Evolutionary conservation across 2,888 invertebrate species (phyloP).

Genomic region (Standfussiana lucernea): DNA sequence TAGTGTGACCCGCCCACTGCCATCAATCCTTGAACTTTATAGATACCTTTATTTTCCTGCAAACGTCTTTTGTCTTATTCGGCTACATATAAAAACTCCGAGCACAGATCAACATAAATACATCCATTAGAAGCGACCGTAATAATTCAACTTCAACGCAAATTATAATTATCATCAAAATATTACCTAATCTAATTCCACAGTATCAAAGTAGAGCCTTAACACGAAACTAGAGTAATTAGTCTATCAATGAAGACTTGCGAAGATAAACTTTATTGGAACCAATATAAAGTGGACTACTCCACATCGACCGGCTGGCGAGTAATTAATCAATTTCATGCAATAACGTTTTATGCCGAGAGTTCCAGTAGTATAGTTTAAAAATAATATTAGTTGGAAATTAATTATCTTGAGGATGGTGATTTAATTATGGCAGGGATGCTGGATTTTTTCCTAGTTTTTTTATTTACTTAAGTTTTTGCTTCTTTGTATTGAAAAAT

Average conservation of each 20-base stretch:
- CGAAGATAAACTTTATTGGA: slow-evolving; percentile 44
- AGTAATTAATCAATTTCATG: slow-evolving; percentile 64
- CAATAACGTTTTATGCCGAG: slow-evolving; percentile 22
- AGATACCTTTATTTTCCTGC: not conserved
- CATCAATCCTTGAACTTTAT: not conserved
- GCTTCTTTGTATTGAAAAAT: not conserved
- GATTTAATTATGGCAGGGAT: slow-evolving; percentile 7
- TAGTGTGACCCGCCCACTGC: not conserved
- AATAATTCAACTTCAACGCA: not conserved
- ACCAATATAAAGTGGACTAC: slow-evolving; percentile 40
- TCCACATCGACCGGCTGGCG: slow-evolving; percentile 1
- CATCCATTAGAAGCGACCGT: not conserved
- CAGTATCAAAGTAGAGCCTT: slow-evolving; percentile 12
- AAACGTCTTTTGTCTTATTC: not conserved
- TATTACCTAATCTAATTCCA: not conserved
- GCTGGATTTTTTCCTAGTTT: not conserved
- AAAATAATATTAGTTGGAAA: slow-evolving; percentile 30
- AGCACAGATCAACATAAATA: not conserved
- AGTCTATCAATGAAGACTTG: slow-evolving; percentile 33
- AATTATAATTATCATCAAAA: slow-evolving; percentile 9
- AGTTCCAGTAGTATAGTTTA: slow-evolving; percentile 6
- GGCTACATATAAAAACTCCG: not conserved
- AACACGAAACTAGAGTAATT: slow-evolving; percentile 38
- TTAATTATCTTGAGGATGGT: slow-evolving; percentile 34
- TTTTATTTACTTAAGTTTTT: not conserved